Percentiles rank a stretch among this genome's conserved stretches.
Conservation (phyloP, 2,888 invertebrate species). For the Dioctria rufipes region DNA sequence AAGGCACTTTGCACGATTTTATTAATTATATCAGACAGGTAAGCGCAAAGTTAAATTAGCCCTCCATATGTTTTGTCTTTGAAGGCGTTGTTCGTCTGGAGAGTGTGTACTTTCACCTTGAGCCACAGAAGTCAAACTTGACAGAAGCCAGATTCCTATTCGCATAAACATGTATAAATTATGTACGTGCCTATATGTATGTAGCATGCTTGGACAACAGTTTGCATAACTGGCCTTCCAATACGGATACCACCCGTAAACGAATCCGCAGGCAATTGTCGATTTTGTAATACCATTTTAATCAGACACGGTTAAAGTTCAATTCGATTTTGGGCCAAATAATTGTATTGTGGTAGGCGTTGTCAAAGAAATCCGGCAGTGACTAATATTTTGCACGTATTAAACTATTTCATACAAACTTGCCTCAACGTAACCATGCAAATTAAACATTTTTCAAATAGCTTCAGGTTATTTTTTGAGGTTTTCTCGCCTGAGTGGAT, state of each 20-base stretch:
- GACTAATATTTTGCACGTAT: constrained; percentile 7
- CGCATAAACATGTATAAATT: constrained; percentile 11
- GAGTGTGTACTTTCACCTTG: constrained; percentile 36
- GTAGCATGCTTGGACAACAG: constrained; percentile 20
- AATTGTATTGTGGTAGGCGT: background rate
- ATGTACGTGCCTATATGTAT: background rate
- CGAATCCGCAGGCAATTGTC: constrained; percentile 26
- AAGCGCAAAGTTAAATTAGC: constrained; percentile 38
- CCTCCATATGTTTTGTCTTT: constrained; percentile 6
- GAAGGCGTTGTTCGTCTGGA: constrained; percentile 17
- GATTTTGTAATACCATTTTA: constrained; percentile 24
- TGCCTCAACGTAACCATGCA: background rate
- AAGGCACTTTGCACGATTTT: constrained; percentile 24
- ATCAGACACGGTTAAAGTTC: constrained; percentile 15
- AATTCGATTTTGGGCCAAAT: constrained; percentile 27
- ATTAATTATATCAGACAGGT: constrained; percentile 27
- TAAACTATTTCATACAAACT: background rate
- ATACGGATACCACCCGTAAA: constrained; percentile 36
- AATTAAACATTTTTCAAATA: constrained; percentile 6
- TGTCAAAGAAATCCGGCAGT: background rate
- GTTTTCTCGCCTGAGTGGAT: background rate
- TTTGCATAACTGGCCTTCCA: constrained; percentile 39
- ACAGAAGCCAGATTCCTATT: constrained; percentile 3
- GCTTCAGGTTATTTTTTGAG: constrained; percentile 1
- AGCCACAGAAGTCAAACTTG: constrained; percentile 15